Percentiles rank a stretch among this genome's conserved stretches.
Evolutionary conservation across 92 coral and sea anemone genomes (phyloP).

Genomic region (Parazoanthus atlanticus): DNA sequence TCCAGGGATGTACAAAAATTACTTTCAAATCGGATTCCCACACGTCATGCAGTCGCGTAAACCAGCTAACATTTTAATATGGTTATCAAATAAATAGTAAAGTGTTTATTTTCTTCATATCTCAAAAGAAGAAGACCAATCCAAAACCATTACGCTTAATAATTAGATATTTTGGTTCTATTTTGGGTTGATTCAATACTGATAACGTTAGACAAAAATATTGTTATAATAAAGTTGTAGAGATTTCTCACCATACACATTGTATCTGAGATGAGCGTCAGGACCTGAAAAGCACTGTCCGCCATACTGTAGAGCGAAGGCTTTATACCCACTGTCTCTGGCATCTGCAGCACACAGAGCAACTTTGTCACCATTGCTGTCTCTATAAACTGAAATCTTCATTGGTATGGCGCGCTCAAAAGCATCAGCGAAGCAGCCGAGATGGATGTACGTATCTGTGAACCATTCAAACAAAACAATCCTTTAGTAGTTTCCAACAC

Average conservation of each 20-base stretch:
- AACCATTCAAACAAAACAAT: background rate
- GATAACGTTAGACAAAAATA: background rate
- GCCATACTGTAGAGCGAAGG: conserved; percentile 10
- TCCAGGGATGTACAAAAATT: no score
- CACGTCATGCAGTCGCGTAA: no score
- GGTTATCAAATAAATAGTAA: no score
- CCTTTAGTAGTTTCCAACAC: background rate
- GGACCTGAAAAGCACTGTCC: conserved; percentile 9
- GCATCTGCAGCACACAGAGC: background rate
- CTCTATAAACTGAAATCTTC: background rate
- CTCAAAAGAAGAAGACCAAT: background rate
- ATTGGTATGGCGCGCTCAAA: background rate
- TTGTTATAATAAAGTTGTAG: background rate
- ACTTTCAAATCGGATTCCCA: no score
- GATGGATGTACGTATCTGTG: conserved; percentile 4
- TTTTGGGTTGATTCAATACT: background rate
- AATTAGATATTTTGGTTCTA: background rate
- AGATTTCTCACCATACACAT: background rate
- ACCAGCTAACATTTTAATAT: no score
- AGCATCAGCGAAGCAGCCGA: conserved; percentile 6
- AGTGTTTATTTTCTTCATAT: no score
- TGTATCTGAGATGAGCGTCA: conserved; percentile 29
- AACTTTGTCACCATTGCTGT: background rate
- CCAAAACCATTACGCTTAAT: background rate
- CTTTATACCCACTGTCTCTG: conserved; percentile 7